Conservation (phyloP, 2,113 vertebrate species). For the Thalassoma bifasciatum region DNA sequence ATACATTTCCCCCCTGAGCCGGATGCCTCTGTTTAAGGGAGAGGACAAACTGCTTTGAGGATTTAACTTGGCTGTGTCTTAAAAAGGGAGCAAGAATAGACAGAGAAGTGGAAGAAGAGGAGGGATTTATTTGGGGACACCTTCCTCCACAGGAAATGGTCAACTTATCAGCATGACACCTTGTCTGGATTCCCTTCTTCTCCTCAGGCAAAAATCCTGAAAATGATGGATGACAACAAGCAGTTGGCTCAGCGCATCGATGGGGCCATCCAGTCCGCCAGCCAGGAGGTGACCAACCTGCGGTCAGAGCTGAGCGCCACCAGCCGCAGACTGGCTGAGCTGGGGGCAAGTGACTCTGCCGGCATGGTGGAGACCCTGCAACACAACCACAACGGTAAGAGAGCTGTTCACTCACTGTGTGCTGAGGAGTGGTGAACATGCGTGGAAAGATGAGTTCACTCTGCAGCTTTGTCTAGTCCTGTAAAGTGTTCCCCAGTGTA, state of each 20-base stretch:
- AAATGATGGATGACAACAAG: constrained; percentile 97
- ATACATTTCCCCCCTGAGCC: constrained; percentile 56
- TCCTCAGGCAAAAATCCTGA: constrained; percentile 91
- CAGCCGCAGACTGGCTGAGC: constrained; percentile 89
- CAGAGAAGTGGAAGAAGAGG: constrained; percentile 28
- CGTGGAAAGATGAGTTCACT: constrained; percentile 19
- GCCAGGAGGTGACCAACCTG: constrained; percentile 93
- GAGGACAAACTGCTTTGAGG: constrained; percentile 73
- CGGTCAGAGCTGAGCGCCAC: constrained; percentile 92
- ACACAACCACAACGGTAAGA: constrained; percentile 81
- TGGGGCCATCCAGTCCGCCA: constrained; percentile 93
- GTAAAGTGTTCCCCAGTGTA: constrained; percentile 3
- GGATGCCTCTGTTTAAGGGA: constrained; percentile 66
- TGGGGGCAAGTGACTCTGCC: constrained; percentile 82
- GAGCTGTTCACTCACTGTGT: constrained; percentile 4
- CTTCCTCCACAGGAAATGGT: constrained; percentile 64
- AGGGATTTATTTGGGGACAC: constrained; percentile 60
- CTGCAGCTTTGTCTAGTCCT: constrained; percentile 9
- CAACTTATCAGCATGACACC: constrained; percentile 87
- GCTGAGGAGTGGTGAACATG: constrained; percentile 21
- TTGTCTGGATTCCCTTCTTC: constrained; percentile 83
- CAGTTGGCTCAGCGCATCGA: constrained; percentile 92
- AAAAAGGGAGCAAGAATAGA: constrained; percentile 40
- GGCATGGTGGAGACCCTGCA: constrained; percentile 85
- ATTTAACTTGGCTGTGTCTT: constrained; percentile 68